phyloP scores from a whole-genome alignment of 2,888 invertebrate species.

The Hoplodrina ambigua region DNA sequence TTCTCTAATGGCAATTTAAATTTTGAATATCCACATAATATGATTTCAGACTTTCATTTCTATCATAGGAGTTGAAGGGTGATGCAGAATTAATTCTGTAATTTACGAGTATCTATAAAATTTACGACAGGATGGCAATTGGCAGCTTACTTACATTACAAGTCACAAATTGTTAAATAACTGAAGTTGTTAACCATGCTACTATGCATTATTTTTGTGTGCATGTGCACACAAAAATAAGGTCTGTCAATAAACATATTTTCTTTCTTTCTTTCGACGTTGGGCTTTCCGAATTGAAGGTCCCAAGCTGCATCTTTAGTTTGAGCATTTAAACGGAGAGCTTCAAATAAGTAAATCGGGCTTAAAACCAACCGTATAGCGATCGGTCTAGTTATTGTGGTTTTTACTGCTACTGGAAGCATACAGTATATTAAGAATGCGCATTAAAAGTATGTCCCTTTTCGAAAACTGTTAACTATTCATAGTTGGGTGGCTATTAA shows the following conservation, averaged over 20 bases:
- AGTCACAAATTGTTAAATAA: slow-evolving; percentile 7
- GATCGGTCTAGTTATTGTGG: background rate
- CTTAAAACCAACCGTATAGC: background rate
- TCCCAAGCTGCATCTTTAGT: too few species aligned
- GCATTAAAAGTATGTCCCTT: background rate
- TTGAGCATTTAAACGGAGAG: too few species aligned
- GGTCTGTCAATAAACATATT: too few species aligned
- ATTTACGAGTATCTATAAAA: slow-evolving; percentile 12
- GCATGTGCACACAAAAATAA: too few species aligned
- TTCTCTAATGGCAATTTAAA: too few species aligned
- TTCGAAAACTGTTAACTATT: too few species aligned
- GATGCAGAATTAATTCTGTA: slow-evolving; percentile 14
- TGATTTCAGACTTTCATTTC: slow-evolving; percentile 44
- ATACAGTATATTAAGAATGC: background rate
- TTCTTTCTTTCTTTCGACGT: too few species aligned
- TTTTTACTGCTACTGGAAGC: slow-evolving; percentile 14
- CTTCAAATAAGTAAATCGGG: background rate
- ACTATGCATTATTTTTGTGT: too few species aligned
- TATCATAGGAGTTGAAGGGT: slow-evolving; percentile 25
- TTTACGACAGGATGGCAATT: slow-evolving; percentile 12
- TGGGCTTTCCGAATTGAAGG: too few species aligned
- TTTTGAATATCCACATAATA: slow-evolving; percentile 3
- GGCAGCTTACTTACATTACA: slow-evolving; percentile 4
- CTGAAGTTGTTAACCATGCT: background rate
- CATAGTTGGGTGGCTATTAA: too few species aligned